Conservation (phyloP, 1,140 invertebrate species). For the Stratiolaelaps scimitus region DNA sequence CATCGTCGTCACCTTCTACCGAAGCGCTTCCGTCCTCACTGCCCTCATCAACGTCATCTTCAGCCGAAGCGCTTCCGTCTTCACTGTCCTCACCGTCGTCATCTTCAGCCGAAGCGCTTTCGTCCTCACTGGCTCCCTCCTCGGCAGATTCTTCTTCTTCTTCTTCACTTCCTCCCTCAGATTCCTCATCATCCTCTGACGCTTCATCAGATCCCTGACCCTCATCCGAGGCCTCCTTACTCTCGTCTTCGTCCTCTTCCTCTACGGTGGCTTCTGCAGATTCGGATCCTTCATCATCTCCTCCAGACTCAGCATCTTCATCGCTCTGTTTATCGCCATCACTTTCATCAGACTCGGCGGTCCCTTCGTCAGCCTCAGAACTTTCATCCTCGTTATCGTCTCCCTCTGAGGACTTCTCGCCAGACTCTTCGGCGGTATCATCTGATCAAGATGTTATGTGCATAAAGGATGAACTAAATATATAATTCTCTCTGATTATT, state of each 20-base stretch:
- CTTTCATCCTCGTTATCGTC: conserved; percentile 25
- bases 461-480: too few relatives aligned
- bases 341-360: conserved; percentile 5
- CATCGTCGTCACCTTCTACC: conserved; percentile 40
- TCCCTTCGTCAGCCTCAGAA: background rate
- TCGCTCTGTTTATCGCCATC: conserved; percentile 8
- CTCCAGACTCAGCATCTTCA: background rate
- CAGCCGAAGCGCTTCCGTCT: conserved; percentile 34
- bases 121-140: background rate
- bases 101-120: conserved; percentile 36
- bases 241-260: background rate
- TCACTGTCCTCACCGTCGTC: conserved; percentile 38
- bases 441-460: too few relatives aligned
- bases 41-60: conserved; percentile 37
- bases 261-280: background rate
- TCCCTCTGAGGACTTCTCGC: conserved; percentile 23
- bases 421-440: background rate
- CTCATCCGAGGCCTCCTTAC: conserved; percentile 13
- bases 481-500: too few relatives aligned
- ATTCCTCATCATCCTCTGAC: background rate
- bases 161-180: background rate
- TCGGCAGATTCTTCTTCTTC: conserved; percentile 11
- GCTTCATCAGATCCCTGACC: conserved; percentile 29
- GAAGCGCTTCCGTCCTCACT: background rate
- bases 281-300: background rate